Base-by-base conservation (phyloP, 2,888 invertebrate species). In the Polydrusus tereticollis region DNA sequence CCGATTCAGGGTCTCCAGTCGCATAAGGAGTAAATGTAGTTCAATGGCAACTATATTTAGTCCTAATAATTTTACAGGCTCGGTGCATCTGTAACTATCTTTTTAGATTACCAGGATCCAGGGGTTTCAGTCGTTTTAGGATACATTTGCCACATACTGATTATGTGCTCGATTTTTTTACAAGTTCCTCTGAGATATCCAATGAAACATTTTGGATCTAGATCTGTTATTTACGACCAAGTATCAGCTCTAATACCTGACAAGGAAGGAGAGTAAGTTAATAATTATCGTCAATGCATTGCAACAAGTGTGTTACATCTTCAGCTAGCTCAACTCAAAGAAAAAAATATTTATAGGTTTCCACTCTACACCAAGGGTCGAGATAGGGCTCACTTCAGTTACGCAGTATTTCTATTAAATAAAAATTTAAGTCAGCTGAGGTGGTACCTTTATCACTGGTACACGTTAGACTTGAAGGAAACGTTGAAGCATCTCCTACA, bases 391-490 rank as follows among this genome's bases (percentile, higher is more conserved):
- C 89, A 93, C 77, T 96, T 96, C 82, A 92, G 94, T 73, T 97
- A 97, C 85, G 98, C 93, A 3, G 93, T 98, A 75, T 98, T 94
- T 83, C 87, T 98, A 12, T 86, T 98, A 29, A 98, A 98, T 87
- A 97, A 97, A 86, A 97, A 98, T 83, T 94, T 99, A 74, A 95
- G 95, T 0, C 98, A 99, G 85, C 85, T 98, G 72, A 86, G 94
- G 58, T 94, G 93, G 89, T 91, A 92, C 50, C 90, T 92, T 75
- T 90, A 92, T 76, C 92, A 92, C 0, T 86, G 94, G 45, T 88
- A 92, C 0, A 92, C 94, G 0, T 86, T 88, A 2, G 94, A 95
- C 83, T 88, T 95, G 73, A 86, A 94, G 72, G 90, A 92, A 2
- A 96, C 95, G 0, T 86, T 96, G 68, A 74, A 76, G 26, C 57